These are phyloP conservation scores for Pheosia tremula DNA, from an alignment of 2,888 invertebrate species.

Conservation along the genomic window DNA sequence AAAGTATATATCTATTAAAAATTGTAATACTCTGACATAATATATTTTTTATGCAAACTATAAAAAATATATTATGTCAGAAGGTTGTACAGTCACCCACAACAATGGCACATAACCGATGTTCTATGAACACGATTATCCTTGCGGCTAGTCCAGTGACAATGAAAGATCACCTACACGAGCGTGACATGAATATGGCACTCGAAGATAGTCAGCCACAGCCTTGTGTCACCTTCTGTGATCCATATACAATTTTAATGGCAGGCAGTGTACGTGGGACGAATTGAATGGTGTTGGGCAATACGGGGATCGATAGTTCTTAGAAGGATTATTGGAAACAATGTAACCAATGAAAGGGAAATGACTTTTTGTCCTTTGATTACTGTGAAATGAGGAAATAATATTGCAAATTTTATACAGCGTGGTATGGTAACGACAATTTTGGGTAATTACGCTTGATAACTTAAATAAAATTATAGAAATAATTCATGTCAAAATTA, in stretches of 20 bases:
- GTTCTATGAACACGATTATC: constrained; percentile 21
- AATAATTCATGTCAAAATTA: no score
- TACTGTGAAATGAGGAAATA: no score
- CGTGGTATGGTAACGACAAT: no score
- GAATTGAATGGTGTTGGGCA: constrained; percentile 1
- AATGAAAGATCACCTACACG: constrained; percentile 37
- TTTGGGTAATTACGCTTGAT: no score
- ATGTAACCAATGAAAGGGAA: no score
- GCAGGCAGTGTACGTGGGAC: constrained; percentile 6
- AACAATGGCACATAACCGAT: constrained; percentile 35
- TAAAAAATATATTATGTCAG: no score
- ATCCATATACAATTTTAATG: constrained; percentile 10
- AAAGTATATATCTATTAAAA: no score
- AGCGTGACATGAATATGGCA: constrained; percentile 35
- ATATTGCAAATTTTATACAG: no score
- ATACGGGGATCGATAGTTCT: constrained; percentile 1
- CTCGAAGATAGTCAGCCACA: constrained; percentile 28
- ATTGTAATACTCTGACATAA: no score
- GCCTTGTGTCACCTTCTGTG: constrained; percentile 15
- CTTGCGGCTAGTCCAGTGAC: constrained; percentile 38
- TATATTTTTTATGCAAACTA: no score
- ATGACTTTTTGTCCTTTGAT: no score
- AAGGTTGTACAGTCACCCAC: not conserved
- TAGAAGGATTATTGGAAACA: not conserved
- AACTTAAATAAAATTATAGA: no score